A percentile compares a stretch with the other conserved stretches of the same genome.
Evolutionary conservation across 2,113 vertebrate species (phyloP).

Genomic region (Dendropsophus ebraccatus): DNA sequence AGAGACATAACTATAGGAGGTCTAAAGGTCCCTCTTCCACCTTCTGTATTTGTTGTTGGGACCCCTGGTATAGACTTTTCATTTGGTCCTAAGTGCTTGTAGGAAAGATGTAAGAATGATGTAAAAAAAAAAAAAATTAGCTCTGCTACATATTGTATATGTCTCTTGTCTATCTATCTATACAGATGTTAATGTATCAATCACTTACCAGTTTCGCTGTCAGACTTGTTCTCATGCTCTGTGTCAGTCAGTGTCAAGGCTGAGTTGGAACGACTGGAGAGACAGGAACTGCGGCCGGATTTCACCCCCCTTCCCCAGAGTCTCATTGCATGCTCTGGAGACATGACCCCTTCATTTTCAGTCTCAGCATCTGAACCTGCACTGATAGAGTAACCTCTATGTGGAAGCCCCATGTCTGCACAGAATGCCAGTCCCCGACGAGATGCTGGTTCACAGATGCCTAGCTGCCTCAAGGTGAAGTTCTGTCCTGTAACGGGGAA

Average conservation of each 20-base stretch:
- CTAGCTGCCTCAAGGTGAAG: constrained; percentile 96
- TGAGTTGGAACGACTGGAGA: constrained; percentile 97
- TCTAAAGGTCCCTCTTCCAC: neutral
- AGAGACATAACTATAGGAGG: neutral
- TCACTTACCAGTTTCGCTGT: constrained; percentile 94
- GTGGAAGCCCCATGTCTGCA: constrained; percentile 94
- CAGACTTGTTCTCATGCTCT: constrained; percentile 96
- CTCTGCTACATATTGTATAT: neutral
- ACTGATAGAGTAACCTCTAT: constrained; percentile 91
- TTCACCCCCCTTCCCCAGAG: constrained; percentile 94
- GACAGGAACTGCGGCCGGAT: constrained; percentile 90
- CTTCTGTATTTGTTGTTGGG: neutral
- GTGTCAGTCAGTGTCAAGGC: constrained; percentile 96
- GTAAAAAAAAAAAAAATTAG: neutral
- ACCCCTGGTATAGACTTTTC: neutral
- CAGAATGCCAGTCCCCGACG: constrained; percentile 94
- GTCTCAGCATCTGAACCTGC: constrained; percentile 88
- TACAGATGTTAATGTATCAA: neutral
- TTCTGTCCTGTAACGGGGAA: constrained; percentile 89
- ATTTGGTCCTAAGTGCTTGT: neutral
- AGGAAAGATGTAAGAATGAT: neutral
- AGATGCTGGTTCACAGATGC: constrained; percentile 90
- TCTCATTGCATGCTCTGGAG: constrained; percentile 92
- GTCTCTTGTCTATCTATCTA: neutral
- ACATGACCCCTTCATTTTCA: constrained; percentile 90